A percentile compares a stretch with the other conserved stretches of the same genome.
Conservation (phyloP, 2,888 invertebrate species). For the Pammene fasciana region DNA sequence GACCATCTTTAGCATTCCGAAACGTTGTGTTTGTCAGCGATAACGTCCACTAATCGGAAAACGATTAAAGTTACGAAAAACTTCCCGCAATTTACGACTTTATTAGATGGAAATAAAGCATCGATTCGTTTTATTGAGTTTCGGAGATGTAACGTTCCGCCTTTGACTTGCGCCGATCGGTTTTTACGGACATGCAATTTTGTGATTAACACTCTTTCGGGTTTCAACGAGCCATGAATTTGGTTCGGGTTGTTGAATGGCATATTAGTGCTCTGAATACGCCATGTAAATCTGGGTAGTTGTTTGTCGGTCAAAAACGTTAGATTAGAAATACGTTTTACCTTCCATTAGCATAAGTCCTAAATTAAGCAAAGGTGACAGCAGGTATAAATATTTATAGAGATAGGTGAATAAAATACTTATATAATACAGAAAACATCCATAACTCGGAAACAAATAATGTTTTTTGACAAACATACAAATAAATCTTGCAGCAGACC, state of each 20-base stretch:
- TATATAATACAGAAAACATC: no score
- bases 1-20: conserved; percentile 18
- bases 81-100: background rate
- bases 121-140: background rate
- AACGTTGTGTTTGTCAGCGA: conserved; percentile 30
- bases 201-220: conserved; percentile 41
- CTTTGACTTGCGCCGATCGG: conserved; percentile 24
- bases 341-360: no score
- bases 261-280: conserved; percentile 1
- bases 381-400: no score
- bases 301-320: background rate
- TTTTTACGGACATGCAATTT: conserved; percentile 42
- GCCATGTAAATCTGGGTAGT: background rate
- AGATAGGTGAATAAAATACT: no score
- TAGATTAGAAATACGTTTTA: no score
- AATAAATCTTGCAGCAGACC: no score
- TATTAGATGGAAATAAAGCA: background rate
- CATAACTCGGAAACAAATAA: no score
- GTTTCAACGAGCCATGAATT: conserved; percentile 35
- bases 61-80: background rate
- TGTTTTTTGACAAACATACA: no score
- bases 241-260: conserved; percentile 3
- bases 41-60: conserved; percentile 1
- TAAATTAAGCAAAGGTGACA: no score
- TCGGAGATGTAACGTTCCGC: background rate